Evolutionary conservation across 2,888 invertebrate species (phyloP), one percentile per base, ranked within the genome.

Genomic region (Mythimna pallens): DNA sequence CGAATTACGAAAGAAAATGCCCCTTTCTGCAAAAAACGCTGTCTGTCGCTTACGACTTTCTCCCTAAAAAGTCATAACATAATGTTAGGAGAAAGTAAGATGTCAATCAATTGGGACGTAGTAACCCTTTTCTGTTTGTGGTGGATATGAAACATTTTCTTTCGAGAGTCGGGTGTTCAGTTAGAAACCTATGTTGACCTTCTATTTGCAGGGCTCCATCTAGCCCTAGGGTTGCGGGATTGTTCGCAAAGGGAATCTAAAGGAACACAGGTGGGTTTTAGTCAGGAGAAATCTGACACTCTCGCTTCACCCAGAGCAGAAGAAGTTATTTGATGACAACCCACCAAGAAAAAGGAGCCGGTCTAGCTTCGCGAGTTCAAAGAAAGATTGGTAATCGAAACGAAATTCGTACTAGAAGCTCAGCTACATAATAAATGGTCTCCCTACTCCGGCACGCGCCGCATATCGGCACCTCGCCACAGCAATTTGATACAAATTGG

Each of bases 401-500:
- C 1, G 5, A 58, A 63, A 74, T 22, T 61, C 1, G 10, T 22
- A 12, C n/a, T 50, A 25, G 59, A 14, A 14, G 3, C 1, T 25
- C 1, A 1, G 2, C 10, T 0, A 25, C 36, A 34, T 22, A n/a
- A 65, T 4, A 14, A 17, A 55, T 76, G 63, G 71, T 54, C 54
- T 0, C 43, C 62, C 74, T 74, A 67, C 43, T 54, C 25, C 6
- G 25, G 34, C 67, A 72, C 70, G 65, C 68, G 75, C 65, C 61
- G 25, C 73, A 70, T 61, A 69, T 76, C 73, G 63, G 61, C 78
- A 70, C 67, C 76, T 84, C 74, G 47, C 75, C 76, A 67, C 81
- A 82, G 40, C 74, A 78, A 84, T 78, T 82, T 71, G 69, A 64
- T 71, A 80, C 74, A 82, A 82, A 84, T 84, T 78, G 78, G 55